Evolutionary conservation across 2,888 invertebrate species (phyloP).

Genomic region (Drosophila pegasa): DNA sequence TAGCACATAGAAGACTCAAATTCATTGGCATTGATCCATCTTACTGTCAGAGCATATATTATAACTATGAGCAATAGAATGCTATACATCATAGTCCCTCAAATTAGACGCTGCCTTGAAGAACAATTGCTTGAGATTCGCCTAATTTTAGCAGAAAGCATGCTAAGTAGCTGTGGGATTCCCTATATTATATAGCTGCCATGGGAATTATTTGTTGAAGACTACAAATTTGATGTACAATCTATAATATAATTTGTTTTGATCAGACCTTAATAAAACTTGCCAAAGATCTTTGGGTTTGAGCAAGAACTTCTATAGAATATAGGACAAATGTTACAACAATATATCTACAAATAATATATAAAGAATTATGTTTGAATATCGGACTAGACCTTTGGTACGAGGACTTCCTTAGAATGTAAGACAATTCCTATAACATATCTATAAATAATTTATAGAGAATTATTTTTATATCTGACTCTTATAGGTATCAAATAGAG

Average conservation of each 20-base stretch:
- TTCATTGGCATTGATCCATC: constrained; percentile 7
- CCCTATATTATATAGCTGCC: not conserved
- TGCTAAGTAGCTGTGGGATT: not conserved
- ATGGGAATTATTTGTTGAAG: not conserved
- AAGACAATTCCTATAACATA: too few species aligned
- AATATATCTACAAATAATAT: too few species aligned
- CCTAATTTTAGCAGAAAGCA: not conserved
- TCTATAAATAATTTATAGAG: too few species aligned
- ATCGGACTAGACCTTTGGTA: too few species aligned
- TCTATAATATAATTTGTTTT: not conserved
- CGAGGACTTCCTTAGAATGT: too few species aligned
- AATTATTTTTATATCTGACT: too few species aligned
- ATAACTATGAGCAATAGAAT: not conserved
- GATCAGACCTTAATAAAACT: not conserved
- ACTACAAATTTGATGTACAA: not conserved
- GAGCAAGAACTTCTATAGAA: not conserved
- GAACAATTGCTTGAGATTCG: not conserved
- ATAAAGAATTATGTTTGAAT: too few species aligned
- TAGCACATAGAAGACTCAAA: not conserved
- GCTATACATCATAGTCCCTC: not conserved
- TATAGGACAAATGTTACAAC: too few species aligned
- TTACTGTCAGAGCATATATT: not conserved
- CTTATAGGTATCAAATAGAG: too few species aligned
- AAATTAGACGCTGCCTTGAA: not conserved
- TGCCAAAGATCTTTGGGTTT: too few species aligned